phyloP scores from a whole-genome alignment of 2,113 vertebrate genomes.

The Leptodactylus fuscus region DNA sequence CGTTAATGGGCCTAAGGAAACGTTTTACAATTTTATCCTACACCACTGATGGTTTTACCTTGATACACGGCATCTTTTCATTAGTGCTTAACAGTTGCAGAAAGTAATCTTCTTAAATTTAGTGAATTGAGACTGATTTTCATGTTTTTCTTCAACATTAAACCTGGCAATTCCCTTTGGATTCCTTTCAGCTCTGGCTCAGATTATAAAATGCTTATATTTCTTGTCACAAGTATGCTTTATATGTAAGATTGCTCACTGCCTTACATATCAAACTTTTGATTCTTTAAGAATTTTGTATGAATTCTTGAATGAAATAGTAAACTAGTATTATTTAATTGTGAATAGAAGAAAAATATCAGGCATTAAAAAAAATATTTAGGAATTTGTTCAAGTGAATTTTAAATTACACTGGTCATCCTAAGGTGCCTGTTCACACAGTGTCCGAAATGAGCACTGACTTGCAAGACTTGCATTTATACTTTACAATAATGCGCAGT shows the following conservation, averaged over 20 bases:
- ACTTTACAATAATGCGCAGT: too few species aligned
- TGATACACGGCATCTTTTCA: constrained; percentile 58
- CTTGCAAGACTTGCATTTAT: too few species aligned
- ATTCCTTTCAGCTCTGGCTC: constrained; percentile 44
- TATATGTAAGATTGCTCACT: neutral
- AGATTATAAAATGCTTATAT: constrained; percentile 48
- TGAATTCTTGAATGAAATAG: neutral
- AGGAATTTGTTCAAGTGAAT: too few species aligned
- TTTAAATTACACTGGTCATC: too few species aligned
- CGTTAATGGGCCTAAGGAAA: constrained; percentile 59
- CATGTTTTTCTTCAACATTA: constrained; percentile 46
- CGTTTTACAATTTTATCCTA: constrained; percentile 57
- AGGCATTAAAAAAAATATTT: too few species aligned
- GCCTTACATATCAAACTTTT: neutral
- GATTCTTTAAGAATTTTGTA: neutral
- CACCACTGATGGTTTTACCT: constrained; percentile 54
- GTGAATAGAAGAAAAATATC: too few species aligned
- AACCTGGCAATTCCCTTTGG: constrained; percentile 36
- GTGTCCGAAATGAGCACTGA: too few species aligned
- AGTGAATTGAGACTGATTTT: constrained; percentile 56
- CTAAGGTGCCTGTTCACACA: too few species aligned
- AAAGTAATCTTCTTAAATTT: constrained; percentile 59
- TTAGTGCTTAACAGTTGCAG: constrained; percentile 56
- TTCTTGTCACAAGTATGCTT: constrained; percentile 44
- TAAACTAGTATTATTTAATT: neutral